Evolutionary conservation across 1,140 invertebrate species (phyloP), one percentile per base, ranked within the genome.

Genomic region (Orchestia grillus): DNA sequence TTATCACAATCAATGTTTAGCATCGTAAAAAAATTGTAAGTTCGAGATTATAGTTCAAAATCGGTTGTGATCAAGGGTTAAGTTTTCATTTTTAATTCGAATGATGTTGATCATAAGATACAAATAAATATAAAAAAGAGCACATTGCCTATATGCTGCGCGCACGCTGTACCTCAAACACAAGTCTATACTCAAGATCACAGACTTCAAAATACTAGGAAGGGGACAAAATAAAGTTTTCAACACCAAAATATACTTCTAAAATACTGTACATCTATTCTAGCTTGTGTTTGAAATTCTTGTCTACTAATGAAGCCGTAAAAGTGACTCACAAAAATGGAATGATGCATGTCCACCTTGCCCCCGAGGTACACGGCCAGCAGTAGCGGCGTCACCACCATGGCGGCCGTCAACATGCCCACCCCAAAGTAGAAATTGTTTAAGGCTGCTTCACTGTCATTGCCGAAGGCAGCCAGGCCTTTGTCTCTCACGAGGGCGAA

Each of bases 341-440:
- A 42, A 3, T 90, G 42, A 16, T 90, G 88, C 36, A 90, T 90
- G 43, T 90, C 43, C 88, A 90, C 42, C 41, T 90, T 90, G 41
- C 88, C 88, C 4, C 41, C 28, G 4, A 90, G 41, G 41, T 90
- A 90, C 4, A 90, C 88, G 41, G 88, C 88, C 41, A 90, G 88
- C 88, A 90, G 88, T 11, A 90, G 41, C 36, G 88, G 88, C 88
- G 88, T 90, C 88, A 90, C 88, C n/a, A 90, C 43, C 43, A 90
- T 41, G 41, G 88, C 88, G 88, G 88, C 88, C 15, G 43, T 90
- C 8, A 44, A 41, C 41, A 90, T 44, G 88, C 88, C 43, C 41
- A 44, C 88, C 4, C 88, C 88, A 41, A 90, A 90, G 88, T 90
- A 90, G 8, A 36, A 41, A 44, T 90, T 90, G 88, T 90, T 90